phyloP scores from a whole-genome alignment of 2,888 invertebrate species.

The Leucania comma region DNA sequence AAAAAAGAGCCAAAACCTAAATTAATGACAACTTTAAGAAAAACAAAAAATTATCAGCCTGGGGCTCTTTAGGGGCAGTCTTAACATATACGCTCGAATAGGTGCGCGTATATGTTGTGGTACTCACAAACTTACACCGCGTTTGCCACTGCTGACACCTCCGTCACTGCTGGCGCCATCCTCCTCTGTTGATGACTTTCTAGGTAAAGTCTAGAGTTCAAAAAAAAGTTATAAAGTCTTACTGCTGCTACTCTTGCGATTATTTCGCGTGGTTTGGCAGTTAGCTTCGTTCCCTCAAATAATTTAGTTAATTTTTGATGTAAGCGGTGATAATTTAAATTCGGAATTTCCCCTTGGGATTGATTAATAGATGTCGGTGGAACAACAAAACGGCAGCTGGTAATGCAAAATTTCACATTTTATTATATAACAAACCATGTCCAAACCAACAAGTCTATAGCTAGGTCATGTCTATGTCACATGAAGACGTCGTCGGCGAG shows the following conservation, averaged over 20 bases:
- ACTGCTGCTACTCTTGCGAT: constrained; percentile 62
- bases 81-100: not conserved
- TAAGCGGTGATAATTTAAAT: not conserved
- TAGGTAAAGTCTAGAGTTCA: not conserved
- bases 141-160: not conserved
- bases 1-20: too few relatives aligned
- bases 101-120: not conserved
- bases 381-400: constrained; percentile 51
- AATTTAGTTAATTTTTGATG: not conserved
- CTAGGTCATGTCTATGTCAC: constrained; percentile 90
- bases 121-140: not conserved
- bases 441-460: constrained; percentile 72
- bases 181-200: not conserved
- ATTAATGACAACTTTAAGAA: too few relatives aligned
- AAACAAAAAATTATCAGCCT: too few relatives aligned
- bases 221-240: constrained; percentile 66
- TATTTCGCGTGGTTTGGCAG: constrained; percentile 4
- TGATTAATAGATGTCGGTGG: not conserved
- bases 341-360: not conserved
- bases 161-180: not conserved
- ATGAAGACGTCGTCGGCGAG: constrained; percentile 94
- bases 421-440: constrained; percentile 82
- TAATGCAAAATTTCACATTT: constrained; percentile 70
- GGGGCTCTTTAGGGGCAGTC: too few relatives aligned
- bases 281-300: constrained; percentile 4